Base-by-base conservation (phyloP, 2,888 invertebrate genomes). In the Leptinotarsa juncta region DNA sequence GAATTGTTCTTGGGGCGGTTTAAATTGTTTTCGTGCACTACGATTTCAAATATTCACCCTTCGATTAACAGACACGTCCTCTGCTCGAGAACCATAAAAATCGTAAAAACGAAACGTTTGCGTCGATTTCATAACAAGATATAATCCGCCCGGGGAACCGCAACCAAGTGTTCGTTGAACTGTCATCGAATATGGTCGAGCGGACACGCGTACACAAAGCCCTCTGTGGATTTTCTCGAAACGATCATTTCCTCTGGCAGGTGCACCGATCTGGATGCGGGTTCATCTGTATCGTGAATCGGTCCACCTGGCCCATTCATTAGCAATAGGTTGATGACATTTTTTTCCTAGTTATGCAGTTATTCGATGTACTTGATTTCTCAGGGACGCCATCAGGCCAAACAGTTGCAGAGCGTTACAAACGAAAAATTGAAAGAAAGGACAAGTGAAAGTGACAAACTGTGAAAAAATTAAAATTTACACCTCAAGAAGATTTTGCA, bases 231-330 rank as follows among this genome's bases (percentile, higher is more conserved):
- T 60, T 26, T 32, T 10, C 42, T 42, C 42, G 18, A 53, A 23
- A 14, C 5, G 26, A 60, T 60, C 15, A 60, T 60, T 23, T 20
- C 15, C 26, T 26, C 15, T 26, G 26, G 26, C 60, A 60, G 60
- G 60, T 60, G 60, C 60, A 60, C 26, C 15, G 60, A 26, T 60
- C 60, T 60, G 23, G 15, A 60, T 60, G 26, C 20, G 60, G 60
- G 60, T 60, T 60, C 26, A 60, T 26, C 60, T 60, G 12, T 26
- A 14, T 16, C 18, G 10, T 20, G 16, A 60, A 60, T 14, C 60
- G 23, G 15, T 26, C 26, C 60, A 60, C 60, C 60, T 60, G 60
- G 3, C 16, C 23, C 3, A 60, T 15, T 60, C 14, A 60, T 7
- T 5, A 20, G 60, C 20, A 5, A 26, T 14, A 60, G 60, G 26